Evolutionary conservation across 2,888 invertebrate species (phyloP), one percentile per base, ranked within the genome.

Genomic region (Alcis repandata): DNA sequence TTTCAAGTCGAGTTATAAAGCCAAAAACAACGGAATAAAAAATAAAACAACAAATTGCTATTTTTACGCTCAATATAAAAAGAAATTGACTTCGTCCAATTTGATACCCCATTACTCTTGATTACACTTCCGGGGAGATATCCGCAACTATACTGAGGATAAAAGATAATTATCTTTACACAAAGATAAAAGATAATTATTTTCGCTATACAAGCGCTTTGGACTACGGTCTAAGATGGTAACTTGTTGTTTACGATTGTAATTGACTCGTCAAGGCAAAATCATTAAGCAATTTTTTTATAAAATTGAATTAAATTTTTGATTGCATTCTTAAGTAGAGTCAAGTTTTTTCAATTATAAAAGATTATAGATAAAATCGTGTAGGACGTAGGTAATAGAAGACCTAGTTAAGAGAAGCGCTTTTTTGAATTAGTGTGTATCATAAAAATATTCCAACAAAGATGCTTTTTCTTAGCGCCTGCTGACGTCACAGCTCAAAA

Each of bases 401-500:
- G n/a, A n/a, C n/a, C n/a, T n/a, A n/a, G n/a, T n/a, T n/a, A n/a
- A n/a, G n/a, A n/a, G n/a, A n/a, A n/a, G n/a, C n/a, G n/a, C n/a
- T n/a, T n/a, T n/a, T n/a, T n/a, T n/a, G n/a, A n/a, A n/a, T n/a
- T n/a, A n/a, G n/a, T n/a, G n/a, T n/a, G n/a, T n/a, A n/a, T n/a
- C n/a, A n/a, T 45, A 22, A 43, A 20, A 43, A 43, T 19, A 10
- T 1, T 2, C 19, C 20, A 20, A 11, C 36, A 20, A 11, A 19
- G 19, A 43, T 17, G 11, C 19, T 3, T n/a, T 19, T 19, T 7
- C 32, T 20, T 15, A 9, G 9, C 13, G 17, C 41, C 67, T 67
- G 66, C 66, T 78, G 79, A 77, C 79, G 77, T 74, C 75, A 74
- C 7, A 20, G n/a, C 22, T 13, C n/a, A 15, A 33, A 38, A 11